Percentiles rank a stretch among this genome's conserved stretches.
These are phyloP conservation scores for Cyrtorhinus lividipennis DNA, from an alignment of 1,140 invertebrate genomes.

Conservation along the genomic window DNA sequence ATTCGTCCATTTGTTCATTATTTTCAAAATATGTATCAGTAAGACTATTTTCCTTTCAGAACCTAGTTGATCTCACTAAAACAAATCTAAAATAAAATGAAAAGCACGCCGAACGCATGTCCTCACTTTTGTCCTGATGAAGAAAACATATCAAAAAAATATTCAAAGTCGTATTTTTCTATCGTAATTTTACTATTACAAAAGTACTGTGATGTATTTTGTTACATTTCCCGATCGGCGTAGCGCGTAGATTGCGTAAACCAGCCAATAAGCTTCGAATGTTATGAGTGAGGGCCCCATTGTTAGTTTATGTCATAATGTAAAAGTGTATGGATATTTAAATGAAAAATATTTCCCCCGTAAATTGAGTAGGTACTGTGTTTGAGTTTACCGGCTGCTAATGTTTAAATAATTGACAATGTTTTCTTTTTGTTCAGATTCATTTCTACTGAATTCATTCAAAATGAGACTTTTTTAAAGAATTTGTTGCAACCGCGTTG, in stretches of 20 bases:
- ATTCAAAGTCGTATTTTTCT: background rate
- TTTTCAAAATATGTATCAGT: no score
- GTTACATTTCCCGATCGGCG: background rate
- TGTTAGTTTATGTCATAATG: background rate
- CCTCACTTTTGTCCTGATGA: background rate
- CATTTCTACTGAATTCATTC: background rate
- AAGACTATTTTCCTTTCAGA: no score
- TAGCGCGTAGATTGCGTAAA: background rate
- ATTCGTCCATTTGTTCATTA: no score
- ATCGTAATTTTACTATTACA: constrained; percentile 7
- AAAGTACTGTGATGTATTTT: constrained; percentile 8
- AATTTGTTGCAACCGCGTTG: background rate
- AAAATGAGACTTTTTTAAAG: background rate
- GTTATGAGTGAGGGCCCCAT: background rate
- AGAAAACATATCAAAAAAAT: background rate
- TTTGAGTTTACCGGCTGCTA: background rate
- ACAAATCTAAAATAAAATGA: no score
- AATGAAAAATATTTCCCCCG: background rate
- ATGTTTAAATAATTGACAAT: background rate
- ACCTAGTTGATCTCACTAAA: no score
- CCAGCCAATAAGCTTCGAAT: background rate
- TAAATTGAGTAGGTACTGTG: background rate
- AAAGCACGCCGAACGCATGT: background rate
- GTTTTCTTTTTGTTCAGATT: background rate
- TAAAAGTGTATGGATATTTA: background rate